Evolutionary conservation across 2,113 vertebrate species (phyloP).

Genomic region (Elanoides forficatus): DNA sequence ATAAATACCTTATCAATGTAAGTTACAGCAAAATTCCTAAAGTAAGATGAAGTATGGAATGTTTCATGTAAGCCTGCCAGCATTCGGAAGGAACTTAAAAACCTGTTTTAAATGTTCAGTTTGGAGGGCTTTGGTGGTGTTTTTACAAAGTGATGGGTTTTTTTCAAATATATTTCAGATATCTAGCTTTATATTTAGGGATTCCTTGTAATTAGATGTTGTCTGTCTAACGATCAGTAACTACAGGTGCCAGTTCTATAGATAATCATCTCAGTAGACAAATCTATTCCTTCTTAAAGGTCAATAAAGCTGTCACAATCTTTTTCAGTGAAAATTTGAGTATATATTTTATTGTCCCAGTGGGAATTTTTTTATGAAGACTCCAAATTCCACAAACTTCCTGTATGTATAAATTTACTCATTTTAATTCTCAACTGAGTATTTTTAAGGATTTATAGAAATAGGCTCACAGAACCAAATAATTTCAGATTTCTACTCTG

Average conservation of each 20-base stretch:
- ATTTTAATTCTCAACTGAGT: neutral
- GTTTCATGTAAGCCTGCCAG: neutral
- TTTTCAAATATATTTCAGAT: neutral
- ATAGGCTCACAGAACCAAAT: neutral
- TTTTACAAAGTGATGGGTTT: neutral
- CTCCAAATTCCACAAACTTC: neutral
- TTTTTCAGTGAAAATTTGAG: constrained; percentile 1
- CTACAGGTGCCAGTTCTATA: neutral
- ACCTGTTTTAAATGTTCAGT: neutral
- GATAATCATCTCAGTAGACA: neutral
- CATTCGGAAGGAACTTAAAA: neutral
- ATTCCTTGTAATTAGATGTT: neutral
- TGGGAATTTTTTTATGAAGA: neutral
- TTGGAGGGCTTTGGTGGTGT: neutral
- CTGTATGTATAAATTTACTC: neutral
- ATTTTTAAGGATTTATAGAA: neutral
- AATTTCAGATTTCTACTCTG: neutral
- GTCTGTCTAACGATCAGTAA: neutral
- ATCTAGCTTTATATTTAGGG: neutral
- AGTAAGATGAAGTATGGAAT: neutral
- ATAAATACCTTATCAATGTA: neutral
- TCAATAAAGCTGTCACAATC: neutral
- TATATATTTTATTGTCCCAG: neutral
- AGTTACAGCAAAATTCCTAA: neutral
- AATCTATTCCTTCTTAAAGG: neutral